phyloP scores from a whole-genome alignment of 2,888 invertebrate species.

The Dexiosoma caninum region DNA sequence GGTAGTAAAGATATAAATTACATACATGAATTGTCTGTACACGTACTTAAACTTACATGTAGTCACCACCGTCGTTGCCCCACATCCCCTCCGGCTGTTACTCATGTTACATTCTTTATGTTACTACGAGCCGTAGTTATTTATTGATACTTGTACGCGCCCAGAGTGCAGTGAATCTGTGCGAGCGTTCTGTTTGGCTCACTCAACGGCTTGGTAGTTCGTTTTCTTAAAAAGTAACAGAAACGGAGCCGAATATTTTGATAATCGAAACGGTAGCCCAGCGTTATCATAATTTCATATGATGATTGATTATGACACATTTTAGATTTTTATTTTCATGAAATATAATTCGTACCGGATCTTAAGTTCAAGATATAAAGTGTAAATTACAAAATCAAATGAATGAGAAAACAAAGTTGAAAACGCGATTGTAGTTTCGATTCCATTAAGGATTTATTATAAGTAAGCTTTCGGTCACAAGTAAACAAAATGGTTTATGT shows the following conservation, averaged over 20 bases:
- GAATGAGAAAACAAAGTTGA: background rate
- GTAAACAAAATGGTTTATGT: background rate
- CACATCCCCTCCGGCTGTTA: background rate
- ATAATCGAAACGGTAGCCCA: constrained; percentile 56
- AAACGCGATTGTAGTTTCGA: background rate
- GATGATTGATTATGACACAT: constrained; percentile 58
- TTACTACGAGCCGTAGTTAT: background rate
- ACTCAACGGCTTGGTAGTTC: background rate
- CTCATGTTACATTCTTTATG: constrained; percentile 59
- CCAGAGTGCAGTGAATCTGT: background rate
- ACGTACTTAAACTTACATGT: constrained; percentile 61
- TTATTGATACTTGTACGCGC: background rate
- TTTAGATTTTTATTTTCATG: background rate
- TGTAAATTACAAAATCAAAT: constrained; percentile 26
- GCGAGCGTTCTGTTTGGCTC: background rate
- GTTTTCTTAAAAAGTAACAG: constrained; percentile 2
- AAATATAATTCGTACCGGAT: constrained; percentile 23
- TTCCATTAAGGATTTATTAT: background rate
- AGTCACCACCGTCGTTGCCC: background rate
- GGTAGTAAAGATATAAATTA: constrained; percentile 64
- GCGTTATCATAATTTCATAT: constrained; percentile 57
- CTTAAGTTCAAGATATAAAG: constrained; percentile 3
- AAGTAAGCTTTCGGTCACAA: background rate
- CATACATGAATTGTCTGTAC: constrained; percentile 58
- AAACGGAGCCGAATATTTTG: constrained; percentile 51